Percentiles rank a stretch among this genome's conserved stretches.
Evolutionary conservation across 2,888 invertebrate genomes (phyloP).

Genomic region (Hyles lineata): DNA sequence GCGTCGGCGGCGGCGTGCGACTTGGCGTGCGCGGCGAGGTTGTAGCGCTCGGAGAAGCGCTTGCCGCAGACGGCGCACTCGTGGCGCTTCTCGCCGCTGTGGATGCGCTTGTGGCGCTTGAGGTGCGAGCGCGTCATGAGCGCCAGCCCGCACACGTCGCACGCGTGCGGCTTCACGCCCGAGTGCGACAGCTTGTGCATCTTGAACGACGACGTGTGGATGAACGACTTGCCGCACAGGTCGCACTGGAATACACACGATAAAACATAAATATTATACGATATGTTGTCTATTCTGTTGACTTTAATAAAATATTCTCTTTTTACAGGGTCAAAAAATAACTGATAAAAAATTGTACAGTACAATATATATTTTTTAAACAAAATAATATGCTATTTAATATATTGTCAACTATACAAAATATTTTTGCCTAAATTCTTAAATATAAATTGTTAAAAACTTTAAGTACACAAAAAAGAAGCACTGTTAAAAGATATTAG

Average conservation of each 20-base stretch:
- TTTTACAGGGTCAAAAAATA: neutral
- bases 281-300: neutral
- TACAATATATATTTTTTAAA: too few relatives aligned
- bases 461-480: too few relatives aligned
- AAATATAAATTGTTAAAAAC: neutral
- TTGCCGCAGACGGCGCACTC: conserved; percentile 85
- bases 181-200: conserved; percentile 88
- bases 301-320: neutral
- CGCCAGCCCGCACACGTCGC: conserved; percentile 85
- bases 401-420: too few relatives aligned
- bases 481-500: neutral
- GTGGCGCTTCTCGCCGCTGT: conserved; percentile 86
- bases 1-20: conserved; percentile 60
- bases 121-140: conserved; percentile 88
- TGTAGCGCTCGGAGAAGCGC: conserved; percentile 85
- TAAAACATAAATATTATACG: neutral
- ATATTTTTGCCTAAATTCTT: too few relatives aligned
- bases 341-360: neutral
- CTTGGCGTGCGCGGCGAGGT: conserved; percentile 77
- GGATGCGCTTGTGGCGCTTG: conserved; percentile 87
- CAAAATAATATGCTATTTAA: too few relatives aligned
- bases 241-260: conserved; percentile 78
- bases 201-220: conserved; percentile 89
- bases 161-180: conserved; percentile 85
- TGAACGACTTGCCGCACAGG: conserved; percentile 86